These are phyloP conservation scores for Zaprionus taronus DNA, from an alignment of 1,140 invertebrate genomes.

Conservation along the genomic window DNA sequence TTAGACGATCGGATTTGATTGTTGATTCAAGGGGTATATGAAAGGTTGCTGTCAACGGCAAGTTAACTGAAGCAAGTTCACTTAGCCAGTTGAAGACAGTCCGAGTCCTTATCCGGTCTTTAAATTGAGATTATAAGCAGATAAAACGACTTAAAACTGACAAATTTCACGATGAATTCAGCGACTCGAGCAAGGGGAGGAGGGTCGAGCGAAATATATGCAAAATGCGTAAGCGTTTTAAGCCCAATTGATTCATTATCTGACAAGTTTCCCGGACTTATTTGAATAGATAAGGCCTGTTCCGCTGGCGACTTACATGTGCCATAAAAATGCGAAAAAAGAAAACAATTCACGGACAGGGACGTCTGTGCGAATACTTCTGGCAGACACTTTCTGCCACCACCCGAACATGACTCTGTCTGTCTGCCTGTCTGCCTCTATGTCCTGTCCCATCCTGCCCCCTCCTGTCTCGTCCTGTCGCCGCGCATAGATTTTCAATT, in stretches of 20 bases:
- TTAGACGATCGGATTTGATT: too few species aligned
- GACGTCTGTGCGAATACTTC: not conserved
- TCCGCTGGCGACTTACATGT: not conserved
- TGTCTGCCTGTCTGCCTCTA: not conserved
- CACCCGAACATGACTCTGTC: not conserved
- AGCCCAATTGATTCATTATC: conserved; percentile 5
- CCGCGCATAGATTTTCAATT: conserved; percentile 7
- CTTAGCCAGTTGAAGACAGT: not conserved
- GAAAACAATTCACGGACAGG: not conserved
- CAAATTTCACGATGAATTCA: not conserved
- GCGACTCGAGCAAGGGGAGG: too few species aligned
- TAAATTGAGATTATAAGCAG: not conserved
- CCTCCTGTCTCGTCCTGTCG: not conserved
- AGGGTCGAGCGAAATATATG: not conserved
- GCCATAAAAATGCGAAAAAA: not conserved
- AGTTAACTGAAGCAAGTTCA: not conserved
- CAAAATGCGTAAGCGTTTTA: conserved; percentile 3
- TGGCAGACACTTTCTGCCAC: not conserved
- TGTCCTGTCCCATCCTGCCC: too few species aligned
- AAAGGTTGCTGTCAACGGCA: too few species aligned
- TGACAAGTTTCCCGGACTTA: not conserved
- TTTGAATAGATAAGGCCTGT: conserved; percentile 7
- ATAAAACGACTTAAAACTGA: not conserved
- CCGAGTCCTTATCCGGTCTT: not conserved
- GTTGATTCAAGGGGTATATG: too few species aligned